Percentiles rank a stretch among this genome's conserved stretches.
phyloP scores from a whole-genome alignment of 1,140 invertebrate genomes.

The Meloidogyne floridensis region DNA sequence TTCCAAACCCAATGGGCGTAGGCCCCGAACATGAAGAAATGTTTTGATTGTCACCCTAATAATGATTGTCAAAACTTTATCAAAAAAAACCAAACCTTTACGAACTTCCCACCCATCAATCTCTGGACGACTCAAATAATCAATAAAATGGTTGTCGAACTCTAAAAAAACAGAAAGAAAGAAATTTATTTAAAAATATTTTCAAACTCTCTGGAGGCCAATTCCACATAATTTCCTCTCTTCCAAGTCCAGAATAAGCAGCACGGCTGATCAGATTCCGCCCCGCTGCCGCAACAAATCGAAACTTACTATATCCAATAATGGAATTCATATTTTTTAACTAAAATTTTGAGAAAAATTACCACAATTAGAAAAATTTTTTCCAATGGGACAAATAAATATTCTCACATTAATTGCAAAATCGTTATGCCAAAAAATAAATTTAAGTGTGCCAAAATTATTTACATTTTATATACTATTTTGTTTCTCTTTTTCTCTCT shows the following conservation, averaged over 20 bases:
- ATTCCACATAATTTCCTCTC: slow-evolving; percentile 65
- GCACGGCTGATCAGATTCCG: neutral
- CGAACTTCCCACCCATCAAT: slow-evolving; percentile 96
- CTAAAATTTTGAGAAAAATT: neutral
- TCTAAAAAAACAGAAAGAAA: slow-evolving; percentile 36
- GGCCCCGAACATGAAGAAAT: no score
- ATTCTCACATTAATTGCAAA: no score
- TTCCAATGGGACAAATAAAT: no score
- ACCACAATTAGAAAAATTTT: no score
- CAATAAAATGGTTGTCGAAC: slow-evolving; percentile 66
- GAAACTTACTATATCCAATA: neutral
- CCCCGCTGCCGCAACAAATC: neutral
- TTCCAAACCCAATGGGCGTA: no score
- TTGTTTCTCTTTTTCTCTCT: no score
- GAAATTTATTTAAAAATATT: slow-evolving; percentile 11
- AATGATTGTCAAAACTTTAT: no score
- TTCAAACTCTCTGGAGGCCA: slow-evolving; percentile 64
- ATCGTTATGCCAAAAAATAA: no score
- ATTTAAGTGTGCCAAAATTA: no score
- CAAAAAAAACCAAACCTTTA: slow-evolving; percentile 55
- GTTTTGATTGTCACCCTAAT: no score
- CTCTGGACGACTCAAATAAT: slow-evolving; percentile 82
- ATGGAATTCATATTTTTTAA: neutral
- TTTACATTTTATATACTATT: no score
- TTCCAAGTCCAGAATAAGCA: slow-evolving; percentile 32